These are phyloP conservation scores for Urocitellus parryii DNA, from an alignment of 2,113 vertebrate genomes.

Conservation along the genomic window DNA sequence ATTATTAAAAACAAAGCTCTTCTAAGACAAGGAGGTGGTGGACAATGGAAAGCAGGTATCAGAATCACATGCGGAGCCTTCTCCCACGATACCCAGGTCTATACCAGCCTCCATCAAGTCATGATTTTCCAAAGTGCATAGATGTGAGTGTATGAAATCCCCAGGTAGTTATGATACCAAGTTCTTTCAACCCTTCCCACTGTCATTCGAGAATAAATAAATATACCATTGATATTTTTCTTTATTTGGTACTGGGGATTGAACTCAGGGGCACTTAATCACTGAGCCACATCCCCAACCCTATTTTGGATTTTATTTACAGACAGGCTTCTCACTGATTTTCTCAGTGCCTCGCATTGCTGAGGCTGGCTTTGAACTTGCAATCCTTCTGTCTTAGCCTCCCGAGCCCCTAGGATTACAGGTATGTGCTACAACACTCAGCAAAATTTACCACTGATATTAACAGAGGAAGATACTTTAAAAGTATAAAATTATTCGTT, in stretches of 20 bases:
- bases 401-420: too few relatives aligned
- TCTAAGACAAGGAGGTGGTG: neutral
- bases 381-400: too few relatives aligned
- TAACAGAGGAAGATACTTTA: neutral
- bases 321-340: too few relatives aligned
- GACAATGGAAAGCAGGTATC: neutral
- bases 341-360: too few relatives aligned
- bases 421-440: too few relatives aligned
- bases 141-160: neutral
- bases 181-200: neutral
- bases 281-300: too few relatives aligned
- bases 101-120: neutral
- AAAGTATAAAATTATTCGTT: neutral
- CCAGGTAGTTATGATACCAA: neutral
- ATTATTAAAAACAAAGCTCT: conserved; percentile 31
- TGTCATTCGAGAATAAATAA: conserved; percentile 2
- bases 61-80: neutral
- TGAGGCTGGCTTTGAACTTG: too few relatives aligned
- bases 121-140: conserved; percentile 15
- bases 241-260: too few relatives aligned
- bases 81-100: neutral
- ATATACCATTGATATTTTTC: neutral
- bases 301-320: too few relatives aligned
- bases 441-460: too few relatives aligned
- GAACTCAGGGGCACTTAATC: too few relatives aligned